Evolutionary conservation across 2,888 invertebrate genomes (phyloP).

Genomic region (Drosophila macrospina): DNA sequence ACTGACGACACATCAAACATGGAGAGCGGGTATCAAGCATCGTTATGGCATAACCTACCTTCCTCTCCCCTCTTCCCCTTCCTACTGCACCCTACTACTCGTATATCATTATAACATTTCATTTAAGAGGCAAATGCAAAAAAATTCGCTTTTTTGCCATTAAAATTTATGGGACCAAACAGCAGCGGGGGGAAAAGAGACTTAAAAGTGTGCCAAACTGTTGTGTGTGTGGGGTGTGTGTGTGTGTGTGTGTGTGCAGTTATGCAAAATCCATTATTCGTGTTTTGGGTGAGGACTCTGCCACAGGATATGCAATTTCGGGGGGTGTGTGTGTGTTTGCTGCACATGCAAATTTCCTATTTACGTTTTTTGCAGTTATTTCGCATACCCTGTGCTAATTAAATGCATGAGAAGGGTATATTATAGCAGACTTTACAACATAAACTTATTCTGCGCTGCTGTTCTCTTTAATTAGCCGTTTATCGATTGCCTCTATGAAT

Average conservation of each 20-base stretch:
- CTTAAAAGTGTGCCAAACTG: constrained; percentile 52
- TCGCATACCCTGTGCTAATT: constrained; percentile 24
- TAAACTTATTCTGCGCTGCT: too few species aligned
- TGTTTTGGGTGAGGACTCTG: not conserved
- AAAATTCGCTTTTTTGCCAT: constrained; percentile 74
- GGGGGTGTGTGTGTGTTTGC: constrained; percentile 22
- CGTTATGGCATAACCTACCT: not conserved
- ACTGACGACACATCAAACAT: constrained; percentile 52
- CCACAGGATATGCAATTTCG: constrained; percentile 41
- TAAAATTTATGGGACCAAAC: constrained; percentile 69
- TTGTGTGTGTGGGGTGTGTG: constrained; percentile 10
- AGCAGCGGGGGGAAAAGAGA: constrained; percentile 9
- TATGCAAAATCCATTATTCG: constrained; percentile 47
- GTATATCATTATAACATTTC: constrained; percentile 36
- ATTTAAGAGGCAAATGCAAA: constrained; percentile 57
- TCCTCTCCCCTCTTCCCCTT: not conserved
- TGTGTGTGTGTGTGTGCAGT: constrained; percentile 25
- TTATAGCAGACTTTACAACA: too few species aligned
- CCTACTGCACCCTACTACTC: not conserved
- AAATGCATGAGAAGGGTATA: not conserved
- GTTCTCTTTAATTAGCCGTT: too few species aligned
- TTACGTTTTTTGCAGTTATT: constrained; percentile 22
- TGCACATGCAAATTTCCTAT: constrained; percentile 46
- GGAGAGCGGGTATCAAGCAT: not conserved
- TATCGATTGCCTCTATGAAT: too few species aligned